Conservation (phyloP, 2,113 vertebrate genomes). For the Zapornia atra region DNA sequence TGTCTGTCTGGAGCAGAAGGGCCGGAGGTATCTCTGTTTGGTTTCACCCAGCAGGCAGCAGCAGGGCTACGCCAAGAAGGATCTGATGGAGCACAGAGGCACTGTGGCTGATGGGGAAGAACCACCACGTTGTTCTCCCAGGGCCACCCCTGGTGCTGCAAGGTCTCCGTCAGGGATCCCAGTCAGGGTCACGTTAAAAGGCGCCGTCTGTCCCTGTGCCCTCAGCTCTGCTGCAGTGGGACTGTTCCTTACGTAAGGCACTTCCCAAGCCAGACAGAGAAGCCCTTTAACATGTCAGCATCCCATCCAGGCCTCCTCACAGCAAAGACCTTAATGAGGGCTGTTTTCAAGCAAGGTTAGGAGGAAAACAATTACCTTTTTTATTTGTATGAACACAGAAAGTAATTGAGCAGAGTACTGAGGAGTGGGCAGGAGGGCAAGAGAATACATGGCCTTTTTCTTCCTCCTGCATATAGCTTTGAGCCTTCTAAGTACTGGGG, state of each 20-base stretch:
- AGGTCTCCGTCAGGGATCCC: neutral
- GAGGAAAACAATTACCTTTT: constrained; percentile 25
- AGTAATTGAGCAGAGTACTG: neutral
- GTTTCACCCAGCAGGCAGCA: neutral
- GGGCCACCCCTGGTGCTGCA: neutral
- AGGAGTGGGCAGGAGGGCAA: neutral
- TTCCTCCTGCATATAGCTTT: neutral
- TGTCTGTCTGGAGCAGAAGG: neutral
- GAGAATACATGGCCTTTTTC: neutral
- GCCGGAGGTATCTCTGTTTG: neutral
- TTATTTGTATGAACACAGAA: neutral
- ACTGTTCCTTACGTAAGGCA: neutral
- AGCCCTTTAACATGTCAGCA: neutral
- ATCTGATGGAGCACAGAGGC: neutral
- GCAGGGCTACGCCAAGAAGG: rapidly evolving
- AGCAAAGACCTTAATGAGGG: constrained; percentile 20
- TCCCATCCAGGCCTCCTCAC: neutral
- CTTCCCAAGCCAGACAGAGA: neutral
- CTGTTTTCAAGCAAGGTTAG: neutral
- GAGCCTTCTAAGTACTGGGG: neutral
- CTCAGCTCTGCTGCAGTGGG: rapidly evolving
- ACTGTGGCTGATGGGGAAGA: neutral
- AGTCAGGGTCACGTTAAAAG: neutral
- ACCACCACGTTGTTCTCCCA: neutral
- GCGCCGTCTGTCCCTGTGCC: rapidly evolving